These are phyloP conservation scores for Melipona beecheii DNA, from an alignment of 2,888 invertebrate species.

Conservation along the genomic window DNA sequence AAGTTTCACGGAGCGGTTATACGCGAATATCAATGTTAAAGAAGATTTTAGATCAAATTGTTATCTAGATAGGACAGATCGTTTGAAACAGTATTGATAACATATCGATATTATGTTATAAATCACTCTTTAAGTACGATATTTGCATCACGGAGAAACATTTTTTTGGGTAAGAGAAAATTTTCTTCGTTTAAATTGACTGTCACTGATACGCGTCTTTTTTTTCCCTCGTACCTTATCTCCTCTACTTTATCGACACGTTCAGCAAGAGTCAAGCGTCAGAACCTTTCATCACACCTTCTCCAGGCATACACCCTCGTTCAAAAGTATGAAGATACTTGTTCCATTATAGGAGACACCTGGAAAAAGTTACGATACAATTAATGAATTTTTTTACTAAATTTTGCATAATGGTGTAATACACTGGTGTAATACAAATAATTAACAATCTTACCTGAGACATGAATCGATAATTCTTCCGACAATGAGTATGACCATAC, in stretches of 20 bases:
- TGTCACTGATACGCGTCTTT: neutral
- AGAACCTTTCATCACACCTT: neutral
- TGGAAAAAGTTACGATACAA: neutral
- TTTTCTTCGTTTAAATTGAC: neutral
- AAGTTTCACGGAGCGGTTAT: neutral
- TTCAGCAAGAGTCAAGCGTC: constrained; percentile 2
- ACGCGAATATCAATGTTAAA: neutral
- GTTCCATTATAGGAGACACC: neutral
- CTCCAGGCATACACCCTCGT: neutral
- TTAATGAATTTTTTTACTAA: neutral
- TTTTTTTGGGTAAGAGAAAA: neutral
- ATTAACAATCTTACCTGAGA: neutral
- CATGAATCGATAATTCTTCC: neutral
- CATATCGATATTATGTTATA: neutral
- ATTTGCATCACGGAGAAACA: neutral
- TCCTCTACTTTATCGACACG: neutral
- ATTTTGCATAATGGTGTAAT: no score
- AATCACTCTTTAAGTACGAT: neutral
- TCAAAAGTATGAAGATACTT: neutral
- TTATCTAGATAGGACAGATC: neutral
- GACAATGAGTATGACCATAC: neutral
- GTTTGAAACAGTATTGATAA: neutral
- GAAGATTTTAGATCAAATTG: neutral
- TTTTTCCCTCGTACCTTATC: neutral
- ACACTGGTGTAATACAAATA: neutral